These are phyloP conservation scores for Epinephelus moara DNA, from an alignment of 2,113 vertebrate genomes.

Conservation along the genomic window DNA sequence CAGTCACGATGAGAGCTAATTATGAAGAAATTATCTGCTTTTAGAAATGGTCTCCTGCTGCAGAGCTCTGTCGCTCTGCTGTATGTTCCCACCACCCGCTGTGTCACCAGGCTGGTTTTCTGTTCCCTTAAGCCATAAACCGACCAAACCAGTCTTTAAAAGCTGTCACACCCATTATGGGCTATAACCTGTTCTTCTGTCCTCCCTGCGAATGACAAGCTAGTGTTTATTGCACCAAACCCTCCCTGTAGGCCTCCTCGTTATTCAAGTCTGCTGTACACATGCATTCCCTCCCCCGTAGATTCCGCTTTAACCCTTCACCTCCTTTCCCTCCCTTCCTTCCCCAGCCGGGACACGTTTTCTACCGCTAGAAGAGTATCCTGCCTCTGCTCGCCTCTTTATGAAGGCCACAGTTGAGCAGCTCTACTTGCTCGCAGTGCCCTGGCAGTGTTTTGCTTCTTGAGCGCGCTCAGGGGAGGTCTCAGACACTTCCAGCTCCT, in stretches of 20 bases:
- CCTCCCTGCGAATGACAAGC: slow-evolving; percentile 64
- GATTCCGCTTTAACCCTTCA: slow-evolving; percentile 55
- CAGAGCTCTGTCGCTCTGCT: slow-evolving; percentile 34
- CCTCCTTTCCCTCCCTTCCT: slow-evolving; percentile 40
- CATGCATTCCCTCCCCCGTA: background rate
- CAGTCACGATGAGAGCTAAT: slow-evolving; percentile 33
- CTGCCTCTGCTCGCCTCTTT: slow-evolving; percentile 20
- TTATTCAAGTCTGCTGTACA: slow-evolving; percentile 39
- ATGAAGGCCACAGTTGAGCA: slow-evolving; percentile 8
- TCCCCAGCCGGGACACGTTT: slow-evolving; percentile 18
- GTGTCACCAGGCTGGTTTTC: slow-evolving; percentile 53
- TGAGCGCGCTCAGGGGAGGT: slow-evolving; percentile 63
- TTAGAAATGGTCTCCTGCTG: background rate
- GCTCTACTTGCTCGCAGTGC: slow-evolving; percentile 21
- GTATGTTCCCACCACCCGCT: slow-evolving; percentile 22
- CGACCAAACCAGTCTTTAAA: slow-evolving; percentile 78
- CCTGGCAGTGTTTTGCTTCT: slow-evolving; percentile 27
- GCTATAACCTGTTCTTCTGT: slow-evolving; percentile 62
- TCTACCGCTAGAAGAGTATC: background rate
- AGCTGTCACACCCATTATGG: slow-evolving; percentile 57
- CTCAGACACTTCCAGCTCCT: slow-evolving; percentile 49
- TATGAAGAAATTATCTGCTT: slow-evolving; percentile 36
- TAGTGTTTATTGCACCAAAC: slow-evolving; percentile 62
- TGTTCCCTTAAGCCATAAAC: slow-evolving; percentile 59
- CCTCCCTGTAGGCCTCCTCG: slow-evolving; percentile 49